Evolutionary conservation across 1,140 invertebrate genomes (phyloP), one percentile per base, ranked within the genome.

Genomic region (Fopius arisanus): DNA sequence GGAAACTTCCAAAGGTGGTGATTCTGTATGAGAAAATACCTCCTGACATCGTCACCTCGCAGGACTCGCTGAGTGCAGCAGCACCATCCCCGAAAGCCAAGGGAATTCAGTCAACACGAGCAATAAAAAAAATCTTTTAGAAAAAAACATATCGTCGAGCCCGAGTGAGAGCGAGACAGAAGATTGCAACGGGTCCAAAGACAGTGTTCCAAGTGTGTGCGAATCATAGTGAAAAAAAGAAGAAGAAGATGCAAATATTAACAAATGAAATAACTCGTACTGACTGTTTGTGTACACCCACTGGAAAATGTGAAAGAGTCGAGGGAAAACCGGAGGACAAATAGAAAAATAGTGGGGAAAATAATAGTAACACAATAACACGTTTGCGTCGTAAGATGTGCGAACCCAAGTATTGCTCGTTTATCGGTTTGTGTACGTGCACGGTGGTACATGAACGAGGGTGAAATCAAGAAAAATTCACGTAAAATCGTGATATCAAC

Each of bases 301-400:
- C 7, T 37, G 12, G 9, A 37, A 37, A 37, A 37, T 37, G 33
- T 37, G 33, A 37, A 37, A 37, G 7, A 12, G 12, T 12, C 12
- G 33, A 1, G 33, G 33, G 9, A 37, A 12, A 37, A n/a, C n/a
- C n/a, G 33, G 2, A 37, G 33, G 33, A 2, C 1, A 37, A 37
- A 37, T 37, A 37, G 12, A 37, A 37, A 33, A 33, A 33, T 4
- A 33, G 31, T 33, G 31, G 31, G 51, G 51, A 59, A 28, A 59
- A 19, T 26, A 26, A 5, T 28, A 23, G 23, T 21, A 59, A 59
- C 3, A 59, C 3, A 59, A 59, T 59, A 59, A 59, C 54, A 59
- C 54, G 54, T 67, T 67, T 43, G 66, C 66, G 21, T 67, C 37
- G 37, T 54, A 69, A 69, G 67, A 69, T 54, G 48, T 68, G 63